Conservation (phyloP, 2,888 invertebrate genomes). For the Rhagonycha fulva region DNA sequence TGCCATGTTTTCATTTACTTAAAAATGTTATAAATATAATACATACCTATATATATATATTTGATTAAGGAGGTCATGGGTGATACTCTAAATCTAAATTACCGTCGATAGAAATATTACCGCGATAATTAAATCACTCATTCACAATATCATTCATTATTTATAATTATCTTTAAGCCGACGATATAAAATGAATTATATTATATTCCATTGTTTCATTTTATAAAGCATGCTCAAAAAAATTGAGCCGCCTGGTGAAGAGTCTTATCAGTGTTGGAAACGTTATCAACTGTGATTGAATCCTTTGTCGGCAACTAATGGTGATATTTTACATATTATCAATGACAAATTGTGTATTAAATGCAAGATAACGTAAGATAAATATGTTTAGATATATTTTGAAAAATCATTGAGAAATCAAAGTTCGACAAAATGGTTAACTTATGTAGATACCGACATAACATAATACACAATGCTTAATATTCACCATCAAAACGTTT, state of each 20-base stretch:
- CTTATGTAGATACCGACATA: background rate
- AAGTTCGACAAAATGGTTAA: background rate
- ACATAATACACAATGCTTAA: background rate
- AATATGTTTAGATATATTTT: conserved; percentile 8
- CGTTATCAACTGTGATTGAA: conserved; percentile 50
- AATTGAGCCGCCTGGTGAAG: conserved; percentile 45
- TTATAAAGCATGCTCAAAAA: conserved; percentile 31
- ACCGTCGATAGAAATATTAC: background rate
- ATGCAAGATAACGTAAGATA: conserved; percentile 22
- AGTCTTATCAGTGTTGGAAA: conserved; percentile 45
- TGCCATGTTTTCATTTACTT: conserved; percentile 12
- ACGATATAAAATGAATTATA: background rate
- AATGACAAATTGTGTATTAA: conserved; percentile 47
- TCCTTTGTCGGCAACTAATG: conserved; percentile 52
- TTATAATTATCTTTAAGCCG: background rate
- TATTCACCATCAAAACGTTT: background rate
- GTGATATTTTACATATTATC: conserved; percentile 48
- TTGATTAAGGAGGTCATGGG: conserved; percentile 2
- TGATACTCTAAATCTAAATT: background rate
- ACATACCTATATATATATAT: background rate
- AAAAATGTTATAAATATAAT: conserved; percentile 4
- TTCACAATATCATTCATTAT: background rate
- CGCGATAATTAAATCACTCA: background rate
- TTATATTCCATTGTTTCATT: background rate
- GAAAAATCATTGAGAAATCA: conserved; percentile 14